Conservation (phyloP, 2,797 vertebrate species). For the Manis crassicaudata region DNA sequence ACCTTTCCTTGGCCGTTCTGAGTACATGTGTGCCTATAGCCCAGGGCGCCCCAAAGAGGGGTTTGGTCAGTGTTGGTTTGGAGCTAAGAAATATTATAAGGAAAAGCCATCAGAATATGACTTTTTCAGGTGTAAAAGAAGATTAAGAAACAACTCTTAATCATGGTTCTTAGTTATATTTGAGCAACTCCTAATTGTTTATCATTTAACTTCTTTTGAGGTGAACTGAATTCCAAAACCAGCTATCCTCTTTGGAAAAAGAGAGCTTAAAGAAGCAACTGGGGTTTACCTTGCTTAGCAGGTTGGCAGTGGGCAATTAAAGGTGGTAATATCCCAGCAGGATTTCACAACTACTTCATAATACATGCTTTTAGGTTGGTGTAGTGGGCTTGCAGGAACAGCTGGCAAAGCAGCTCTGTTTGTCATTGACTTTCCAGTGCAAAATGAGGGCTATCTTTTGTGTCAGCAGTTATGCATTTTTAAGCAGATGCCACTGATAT, state of each 20-base stretch:
- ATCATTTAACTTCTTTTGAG: neutral
- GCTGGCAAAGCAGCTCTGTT: slow-evolving; percentile 78
- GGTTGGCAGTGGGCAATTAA: slow-evolving; percentile 71
- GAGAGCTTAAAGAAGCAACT: slow-evolving; percentile 71
- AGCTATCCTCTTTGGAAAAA: slow-evolving; percentile 35
- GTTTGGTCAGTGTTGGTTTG: neutral
- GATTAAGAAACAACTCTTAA: slow-evolving; percentile 35
- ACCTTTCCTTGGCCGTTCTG: neutral
- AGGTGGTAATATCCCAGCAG: slow-evolving; percentile 79
- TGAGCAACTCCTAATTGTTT: slow-evolving; percentile 12
- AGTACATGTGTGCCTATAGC: neutral
- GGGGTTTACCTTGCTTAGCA: slow-evolving; percentile 75
- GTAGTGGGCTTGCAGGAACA: slow-evolving; percentile 67
- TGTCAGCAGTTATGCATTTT: slow-evolving; percentile 73
- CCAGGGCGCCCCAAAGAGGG: neutral
- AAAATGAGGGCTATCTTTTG: slow-evolving; percentile 64
- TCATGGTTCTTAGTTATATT: slow-evolving; percentile 50
- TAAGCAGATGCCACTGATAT: slow-evolving; percentile 71
- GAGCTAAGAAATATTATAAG: neutral
- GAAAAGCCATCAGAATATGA: neutral
- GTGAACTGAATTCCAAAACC: slow-evolving; percentile 56
- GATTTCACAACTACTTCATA: slow-evolving; percentile 79
- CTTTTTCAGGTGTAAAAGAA: slow-evolving; percentile 33
- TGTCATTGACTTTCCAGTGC: slow-evolving; percentile 66
- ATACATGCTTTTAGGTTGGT: slow-evolving; percentile 63